Evolutionary conservation across 2,797 vertebrate genomes (phyloP).

Genomic region (Sciurus carolinensis): DNA sequence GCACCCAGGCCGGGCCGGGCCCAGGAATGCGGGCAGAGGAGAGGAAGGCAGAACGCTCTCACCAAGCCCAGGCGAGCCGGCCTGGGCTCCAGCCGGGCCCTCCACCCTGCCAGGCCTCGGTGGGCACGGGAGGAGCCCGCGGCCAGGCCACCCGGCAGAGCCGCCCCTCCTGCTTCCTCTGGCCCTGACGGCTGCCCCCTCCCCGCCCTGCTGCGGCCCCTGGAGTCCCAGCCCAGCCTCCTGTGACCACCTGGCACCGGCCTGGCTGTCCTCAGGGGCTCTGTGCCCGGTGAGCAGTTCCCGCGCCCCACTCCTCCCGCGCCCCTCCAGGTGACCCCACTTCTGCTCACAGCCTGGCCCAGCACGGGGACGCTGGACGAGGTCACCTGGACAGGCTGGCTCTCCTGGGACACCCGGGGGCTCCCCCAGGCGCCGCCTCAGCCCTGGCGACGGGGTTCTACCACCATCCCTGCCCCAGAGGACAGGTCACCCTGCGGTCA

Average conservation of each 20-base stretch:
- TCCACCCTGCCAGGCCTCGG: too few species aligned
- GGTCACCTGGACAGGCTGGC: fast-evolving
- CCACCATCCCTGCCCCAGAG: fast-evolving
- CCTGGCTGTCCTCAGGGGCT: too few species aligned
- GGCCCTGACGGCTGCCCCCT: fast-evolving
- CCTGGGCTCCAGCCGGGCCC: conserved; percentile 69
- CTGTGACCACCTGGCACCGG: fast-evolving
- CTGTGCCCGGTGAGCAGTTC: too few species aligned
- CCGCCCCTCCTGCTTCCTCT: background rate
- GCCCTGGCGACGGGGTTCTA: too few species aligned
- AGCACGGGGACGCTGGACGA: fast-evolving
- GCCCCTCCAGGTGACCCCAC: background rate
- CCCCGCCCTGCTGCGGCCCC: background rate
- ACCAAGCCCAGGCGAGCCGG: background rate
- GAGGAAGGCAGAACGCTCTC: background rate
- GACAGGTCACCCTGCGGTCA: fast-evolving
- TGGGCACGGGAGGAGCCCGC: background rate
- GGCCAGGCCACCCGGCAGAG: fast-evolving
- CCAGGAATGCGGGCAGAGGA: conserved; percentile 86
- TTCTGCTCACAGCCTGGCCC: fast-evolving
- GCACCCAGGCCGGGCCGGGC: conserved; percentile 86
- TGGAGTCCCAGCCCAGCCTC: fast-evolving
- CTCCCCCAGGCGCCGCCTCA: background rate
- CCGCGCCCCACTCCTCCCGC: background rate
- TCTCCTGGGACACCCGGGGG: background rate